Base-by-base conservation (phyloP, 1,140 invertebrate species). In the Heliconius himera region DNA sequence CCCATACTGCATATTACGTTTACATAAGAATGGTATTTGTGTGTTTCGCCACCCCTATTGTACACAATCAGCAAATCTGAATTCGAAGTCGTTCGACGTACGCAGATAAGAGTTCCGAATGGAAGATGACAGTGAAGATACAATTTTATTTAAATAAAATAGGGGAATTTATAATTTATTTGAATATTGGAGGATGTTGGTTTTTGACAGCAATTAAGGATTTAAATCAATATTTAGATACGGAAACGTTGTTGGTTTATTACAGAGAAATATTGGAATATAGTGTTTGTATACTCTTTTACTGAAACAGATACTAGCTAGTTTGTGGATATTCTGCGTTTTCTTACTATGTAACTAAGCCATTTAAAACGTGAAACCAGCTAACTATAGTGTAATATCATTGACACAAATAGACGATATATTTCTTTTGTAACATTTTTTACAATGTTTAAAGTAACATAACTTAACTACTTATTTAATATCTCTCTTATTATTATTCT, bases 141-240 rank as follows among this genome's bases (percentile, higher is more conserved):
- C 26, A 41, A 33, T 60, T 76, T 49, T 54, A 74, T 38, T 76
- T 76, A 66, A 80, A 73, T 38, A 54, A 54, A 72, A 76, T 38
- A 77, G 71, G 74, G 79, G 74, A 41, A 49, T 70, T 66, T 56
- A 73, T 29, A 76, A 75, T 75, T 66, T 22, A 20, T 60, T 74
- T 75, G 56, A 60, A 46, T 75, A 66, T 46, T 77, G 8, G 51
- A 77, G 46, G 74, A 26, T 75, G 51, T 74, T 74, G 26, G 56
- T 33, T 75, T 33, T 41, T 13, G 33, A 75, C 22, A 75, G 18
- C 13, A 60, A 22, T 29, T 60, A 49, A 20, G 18, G 70, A 29
- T 71, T 36, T 77, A 77, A 77, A 54, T 77, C 49, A 71, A 77
- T 72, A 38, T 66, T 77, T 77, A 77, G 54, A 60, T 66, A 66